phyloP scores from a whole-genome alignment of 2,888 invertebrate species.

The Drosophila tanythrix region DNA sequence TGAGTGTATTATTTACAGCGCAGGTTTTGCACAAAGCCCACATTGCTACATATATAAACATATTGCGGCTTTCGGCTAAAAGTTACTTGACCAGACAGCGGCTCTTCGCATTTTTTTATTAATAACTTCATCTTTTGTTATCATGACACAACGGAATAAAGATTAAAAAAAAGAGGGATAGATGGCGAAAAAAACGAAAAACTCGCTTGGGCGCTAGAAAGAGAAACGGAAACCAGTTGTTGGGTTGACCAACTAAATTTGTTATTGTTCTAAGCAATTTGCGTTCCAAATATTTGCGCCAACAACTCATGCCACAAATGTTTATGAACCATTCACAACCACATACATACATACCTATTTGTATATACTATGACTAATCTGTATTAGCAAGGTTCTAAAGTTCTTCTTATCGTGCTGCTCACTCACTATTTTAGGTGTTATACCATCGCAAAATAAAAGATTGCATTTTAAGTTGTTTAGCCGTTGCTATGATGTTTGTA shows the following conservation, averaged over 20 bases:
- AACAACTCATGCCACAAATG: constrained; percentile 39
- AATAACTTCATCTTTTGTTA: constrained; percentile 57
- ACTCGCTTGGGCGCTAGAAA: constrained; percentile 47
- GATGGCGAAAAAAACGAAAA: constrained; percentile 18
- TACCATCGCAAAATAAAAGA: constrained; percentile 17
- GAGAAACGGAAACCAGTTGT: constrained; percentile 65
- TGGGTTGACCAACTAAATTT: constrained; percentile 54
- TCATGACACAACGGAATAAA: constrained; percentile 37
- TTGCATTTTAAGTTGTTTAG: constrained; percentile 45
- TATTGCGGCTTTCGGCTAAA: constrained; percentile 40
- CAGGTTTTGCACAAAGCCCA: constrained; percentile 23
- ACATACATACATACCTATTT: not conserved
- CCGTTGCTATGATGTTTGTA: constrained; percentile 6
- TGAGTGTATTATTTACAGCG: constrained; percentile 42
- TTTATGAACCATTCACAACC: constrained; percentile 27
- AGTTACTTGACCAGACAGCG: constrained; percentile 46
- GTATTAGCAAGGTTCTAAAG: constrained; percentile 35
- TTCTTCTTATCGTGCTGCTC: constrained; percentile 28
- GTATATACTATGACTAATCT: constrained; percentile 61
- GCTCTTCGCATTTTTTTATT: constrained; percentile 18
- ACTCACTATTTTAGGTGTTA: constrained; percentile 19
- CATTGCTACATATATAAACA: constrained; percentile 28
- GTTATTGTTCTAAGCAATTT: constrained; percentile 60
- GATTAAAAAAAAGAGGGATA: constrained; percentile 13
- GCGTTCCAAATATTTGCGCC: constrained; percentile 61